Evolutionary conservation across 2,797 vertebrate species (phyloP).

Genomic region (Pipistrellus pygmaeus): DNA sequence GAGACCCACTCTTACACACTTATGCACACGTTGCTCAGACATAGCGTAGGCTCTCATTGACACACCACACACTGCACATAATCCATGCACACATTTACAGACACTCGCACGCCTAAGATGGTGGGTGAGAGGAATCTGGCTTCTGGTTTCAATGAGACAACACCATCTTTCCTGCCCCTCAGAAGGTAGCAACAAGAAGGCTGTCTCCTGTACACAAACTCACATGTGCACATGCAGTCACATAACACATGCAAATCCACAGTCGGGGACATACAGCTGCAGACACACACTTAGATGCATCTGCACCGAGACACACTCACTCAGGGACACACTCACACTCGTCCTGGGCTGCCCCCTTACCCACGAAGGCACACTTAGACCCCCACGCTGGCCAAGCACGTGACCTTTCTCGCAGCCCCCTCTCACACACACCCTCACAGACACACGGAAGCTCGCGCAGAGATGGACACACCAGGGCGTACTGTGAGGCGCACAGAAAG

Average conservation of each 20-base stretch:
- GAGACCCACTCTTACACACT: background rate
- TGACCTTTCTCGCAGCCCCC: background rate
- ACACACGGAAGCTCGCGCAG: background rate
- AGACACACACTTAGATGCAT: background rate
- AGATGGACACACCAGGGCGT: background rate
- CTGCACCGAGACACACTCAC: background rate
- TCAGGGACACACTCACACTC: slow-evolving; percentile 44
- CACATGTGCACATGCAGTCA: background rate
- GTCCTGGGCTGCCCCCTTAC: background rate
- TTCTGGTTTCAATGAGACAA: background rate
- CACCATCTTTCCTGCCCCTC: background rate
- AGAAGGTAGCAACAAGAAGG: background rate
- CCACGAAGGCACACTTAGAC: background rate
- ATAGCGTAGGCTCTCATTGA: background rate
- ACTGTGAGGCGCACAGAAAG: background rate
- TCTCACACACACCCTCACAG: background rate
- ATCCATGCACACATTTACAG: background rate
- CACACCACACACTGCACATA: background rate
- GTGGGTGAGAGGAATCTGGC: background rate
- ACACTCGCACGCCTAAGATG: background rate
- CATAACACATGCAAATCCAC: background rate
- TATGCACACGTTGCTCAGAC: background rate
- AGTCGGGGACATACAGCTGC: background rate
- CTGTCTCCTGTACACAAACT: background rate
- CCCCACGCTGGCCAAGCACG: background rate